Evolutionary conservation across 2,888 invertebrate genomes (phyloP).

Genomic region (Eristalinus sepulchralis): DNA sequence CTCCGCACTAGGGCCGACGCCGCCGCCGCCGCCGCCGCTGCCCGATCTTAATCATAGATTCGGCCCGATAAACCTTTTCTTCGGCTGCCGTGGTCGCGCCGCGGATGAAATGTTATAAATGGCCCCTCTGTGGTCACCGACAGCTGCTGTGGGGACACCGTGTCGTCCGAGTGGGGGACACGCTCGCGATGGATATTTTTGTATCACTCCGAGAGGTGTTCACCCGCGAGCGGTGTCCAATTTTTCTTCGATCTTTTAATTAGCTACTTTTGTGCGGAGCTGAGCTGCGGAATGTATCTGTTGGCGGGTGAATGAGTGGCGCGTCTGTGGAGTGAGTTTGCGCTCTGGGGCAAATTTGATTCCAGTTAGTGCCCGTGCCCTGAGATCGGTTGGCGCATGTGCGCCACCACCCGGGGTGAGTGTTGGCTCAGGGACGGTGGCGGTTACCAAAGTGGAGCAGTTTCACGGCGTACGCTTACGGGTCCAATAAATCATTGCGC

Average conservation of each 20-base stretch:
- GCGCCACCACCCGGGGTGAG: constrained; percentile 11
- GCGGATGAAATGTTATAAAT: constrained; percentile 32
- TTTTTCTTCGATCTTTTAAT: constrained; percentile 68
- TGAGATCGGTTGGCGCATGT: constrained; percentile 20
- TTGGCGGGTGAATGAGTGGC: constrained; percentile 36
- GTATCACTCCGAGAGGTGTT: constrained; percentile 46
- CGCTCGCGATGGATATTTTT: constrained; percentile 18
- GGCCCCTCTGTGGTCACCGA: constrained; percentile 43
- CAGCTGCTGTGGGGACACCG: constrained; percentile 48
- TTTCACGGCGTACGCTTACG: constrained; percentile 4
- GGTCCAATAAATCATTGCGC: constrained; percentile 36
- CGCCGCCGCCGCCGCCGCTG: neutral
- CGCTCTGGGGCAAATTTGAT: constrained; percentile 56
- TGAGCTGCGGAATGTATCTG: constrained; percentile 28
- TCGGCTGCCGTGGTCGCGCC: neutral
- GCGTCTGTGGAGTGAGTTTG: constrained; percentile 6
- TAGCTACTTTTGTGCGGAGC: constrained; percentile 60
- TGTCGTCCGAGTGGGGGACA: neutral
- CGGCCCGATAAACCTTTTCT: constrained; percentile 41
- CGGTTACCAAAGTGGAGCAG: constrained; percentile 24
- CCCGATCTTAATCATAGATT: constrained; percentile 63
- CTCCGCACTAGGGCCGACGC: constrained; percentile 30
- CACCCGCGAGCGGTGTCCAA: constrained; percentile 52
- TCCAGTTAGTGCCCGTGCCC: constrained; percentile 58
- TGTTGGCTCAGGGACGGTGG: constrained; percentile 14